phyloP scores from a whole-genome alignment of 2,797 vertebrate genomes.

The Etheostoma nigrum region DNA sequence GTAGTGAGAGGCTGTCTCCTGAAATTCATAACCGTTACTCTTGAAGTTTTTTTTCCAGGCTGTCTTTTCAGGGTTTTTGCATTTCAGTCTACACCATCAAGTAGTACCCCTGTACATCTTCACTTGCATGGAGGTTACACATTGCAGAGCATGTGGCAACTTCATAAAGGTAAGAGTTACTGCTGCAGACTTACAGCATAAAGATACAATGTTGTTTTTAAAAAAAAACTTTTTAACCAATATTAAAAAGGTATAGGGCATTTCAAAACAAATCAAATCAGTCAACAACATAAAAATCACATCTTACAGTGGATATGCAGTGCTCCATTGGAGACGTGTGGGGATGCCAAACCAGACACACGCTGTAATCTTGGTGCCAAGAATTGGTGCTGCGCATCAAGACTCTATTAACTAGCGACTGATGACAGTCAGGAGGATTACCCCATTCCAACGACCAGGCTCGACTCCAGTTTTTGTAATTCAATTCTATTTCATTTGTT shows the following conservation, averaged over 20 bases:
- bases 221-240: too few relatives aligned
- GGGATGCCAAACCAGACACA: neutral
- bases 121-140: slow-evolving; percentile 1
- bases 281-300: neutral
- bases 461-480: slow-evolving; percentile 5
- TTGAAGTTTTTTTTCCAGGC: slow-evolving; percentile 39
- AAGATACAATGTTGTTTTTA: neutral
- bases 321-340: neutral
- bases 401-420: neutral
- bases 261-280: neutral
- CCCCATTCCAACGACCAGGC: neutral
- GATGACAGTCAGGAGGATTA: slow-evolving; percentile 4
- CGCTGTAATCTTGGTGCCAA: neutral
- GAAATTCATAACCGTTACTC: slow-evolving; percentile 40
- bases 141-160: slow-evolving; percentile 1
- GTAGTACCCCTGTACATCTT: neutral
- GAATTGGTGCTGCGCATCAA: neutral
- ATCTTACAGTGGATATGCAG: too few relatives aligned
- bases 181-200: neutral
- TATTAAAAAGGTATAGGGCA: neutral
- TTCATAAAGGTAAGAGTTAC: slow-evolving; percentile 1
- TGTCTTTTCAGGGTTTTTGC: slow-evolving; percentile 12
- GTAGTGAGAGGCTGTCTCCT: slow-evolving; percentile 37
- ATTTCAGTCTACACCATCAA: slow-evolving; percentile 16
- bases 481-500: neutral